Evolutionary conservation across 2,113 vertebrate species (phyloP).

Genomic region (Gnathonemus longibarbis): DNA sequence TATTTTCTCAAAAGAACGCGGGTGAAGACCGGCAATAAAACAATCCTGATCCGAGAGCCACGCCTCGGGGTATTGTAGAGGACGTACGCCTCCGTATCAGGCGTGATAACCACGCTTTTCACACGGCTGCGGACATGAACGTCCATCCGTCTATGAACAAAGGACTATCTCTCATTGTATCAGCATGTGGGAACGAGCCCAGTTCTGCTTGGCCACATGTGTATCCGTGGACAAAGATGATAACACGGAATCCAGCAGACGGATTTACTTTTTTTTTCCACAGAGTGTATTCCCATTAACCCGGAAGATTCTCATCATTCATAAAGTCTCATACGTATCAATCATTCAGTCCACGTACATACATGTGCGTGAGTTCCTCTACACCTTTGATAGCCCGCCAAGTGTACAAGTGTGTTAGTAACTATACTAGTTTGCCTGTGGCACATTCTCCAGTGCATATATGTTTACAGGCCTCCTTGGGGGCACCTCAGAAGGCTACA

Average conservation of each 20-base stretch:
- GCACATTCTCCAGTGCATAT: not conserved
- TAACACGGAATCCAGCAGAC: not conserved
- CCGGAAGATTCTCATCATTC: not conserved
- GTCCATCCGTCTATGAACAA: constrained; percentile 3
- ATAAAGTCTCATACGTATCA: not conserved
- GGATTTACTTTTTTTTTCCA: not conserved
- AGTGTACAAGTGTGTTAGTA: not conserved
- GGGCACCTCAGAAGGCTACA: not conserved
- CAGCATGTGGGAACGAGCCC: not conserved
- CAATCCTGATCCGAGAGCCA: constrained; percentile 34
- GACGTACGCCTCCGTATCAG: constrained; percentile 18
- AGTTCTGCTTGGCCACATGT: not conserved
- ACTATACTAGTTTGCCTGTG: not conserved
- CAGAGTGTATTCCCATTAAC: not conserved
- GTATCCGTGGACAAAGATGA: not conserved
- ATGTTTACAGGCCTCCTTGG: not conserved
- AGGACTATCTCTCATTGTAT: constrained; percentile 19
- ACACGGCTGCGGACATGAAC: not conserved
- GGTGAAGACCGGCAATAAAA: constrained; percentile 36
- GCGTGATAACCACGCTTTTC: constrained; percentile 29
- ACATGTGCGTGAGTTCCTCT: not conserved
- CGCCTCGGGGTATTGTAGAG: constrained; percentile 33
- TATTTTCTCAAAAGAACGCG: constrained; percentile 33
- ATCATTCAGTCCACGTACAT: constrained; percentile 7
- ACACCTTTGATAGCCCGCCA: not conserved